Percentiles rank a stretch among this genome's conserved stretches.
These are phyloP conservation scores for Thymelicus lineola DNA, from an alignment of 2,888 invertebrate species.

Conservation along the genomic window DNA sequence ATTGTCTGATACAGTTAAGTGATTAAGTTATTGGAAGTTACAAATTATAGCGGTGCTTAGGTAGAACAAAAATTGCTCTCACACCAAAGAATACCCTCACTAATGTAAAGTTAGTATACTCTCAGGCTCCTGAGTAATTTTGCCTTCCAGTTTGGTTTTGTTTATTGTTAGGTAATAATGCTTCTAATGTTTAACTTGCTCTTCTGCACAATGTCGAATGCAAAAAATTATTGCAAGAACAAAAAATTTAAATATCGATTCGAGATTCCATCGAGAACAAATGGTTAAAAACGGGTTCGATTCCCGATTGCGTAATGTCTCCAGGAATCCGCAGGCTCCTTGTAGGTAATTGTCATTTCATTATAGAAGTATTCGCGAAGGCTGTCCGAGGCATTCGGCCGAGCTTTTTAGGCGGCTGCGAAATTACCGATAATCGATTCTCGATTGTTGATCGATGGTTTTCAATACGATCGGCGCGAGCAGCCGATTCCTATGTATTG, in stretches of 20 bases:
- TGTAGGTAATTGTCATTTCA: constrained; percentile 82
- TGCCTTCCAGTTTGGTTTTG: too few species aligned
- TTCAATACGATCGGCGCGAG: constrained; percentile 24
- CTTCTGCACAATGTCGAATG: not conserved
- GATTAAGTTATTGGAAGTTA: too few species aligned
- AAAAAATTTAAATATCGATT: constrained; percentile 21
- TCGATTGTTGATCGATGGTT: constrained; percentile 69
- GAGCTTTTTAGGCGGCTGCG: constrained; percentile 67
- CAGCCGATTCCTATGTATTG: not conserved
- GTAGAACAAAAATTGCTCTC: too few species aligned
- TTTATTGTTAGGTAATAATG: too few species aligned
- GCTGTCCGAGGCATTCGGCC: constrained; percentile 60
- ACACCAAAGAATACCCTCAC: too few species aligned
- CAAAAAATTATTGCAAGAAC: not conserved
- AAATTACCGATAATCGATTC: constrained; percentile 76
- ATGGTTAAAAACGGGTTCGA: constrained; percentile 47
- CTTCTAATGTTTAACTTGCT: too few species aligned
- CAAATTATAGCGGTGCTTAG: too few species aligned
- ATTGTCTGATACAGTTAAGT: too few species aligned
- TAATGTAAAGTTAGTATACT: too few species aligned
- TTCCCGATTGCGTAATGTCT: constrained; percentile 59
- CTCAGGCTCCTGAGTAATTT: too few species aligned
- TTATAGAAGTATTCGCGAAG: constrained; percentile 77
- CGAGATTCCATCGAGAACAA: constrained; percentile 49
- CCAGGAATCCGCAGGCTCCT: constrained; percentile 62